Base-by-base conservation (phyloP, 2,888 invertebrate genomes). In the Watsonalla cultraria region DNA sequence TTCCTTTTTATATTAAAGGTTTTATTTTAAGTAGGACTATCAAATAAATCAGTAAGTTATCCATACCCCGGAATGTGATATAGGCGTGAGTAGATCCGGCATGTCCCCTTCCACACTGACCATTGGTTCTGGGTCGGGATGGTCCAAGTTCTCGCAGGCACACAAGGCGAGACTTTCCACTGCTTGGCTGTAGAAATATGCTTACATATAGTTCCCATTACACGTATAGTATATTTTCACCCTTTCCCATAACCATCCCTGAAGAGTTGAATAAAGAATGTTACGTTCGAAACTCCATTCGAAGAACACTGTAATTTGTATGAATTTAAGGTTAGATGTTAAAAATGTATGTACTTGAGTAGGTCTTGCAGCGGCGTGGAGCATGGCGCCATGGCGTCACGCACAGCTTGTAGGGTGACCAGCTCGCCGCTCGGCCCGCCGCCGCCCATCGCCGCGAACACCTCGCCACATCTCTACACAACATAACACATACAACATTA, bases 371-470 rank as follows among this genome's bases (percentile, higher is more conserved):
- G 66, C 0, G 86, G 77, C 45, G 60, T 62, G 55, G 76, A 65
- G 64, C 84, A 84, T 0, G 90, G 90, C 33, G 86, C 85, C 83
- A 90, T 80, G 1, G 90, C 89, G 66, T 90, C 90, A 5, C 89
- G 76, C 39, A 90, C 89, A 0, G 88, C 84, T 55, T 90, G 90
- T 54, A 90, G 66, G 33, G 89, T 74, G 7, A 90, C 86, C 11
- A 83, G 68, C 58, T 84, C 84, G 6, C 76, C 78, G 53, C 72
- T 63, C 6, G 73, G 50, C 6, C 76, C 74, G 53, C 72, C 70
- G 57, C 90, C 90, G 45, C 90, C 89, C 87, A 90, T 87, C 45
- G 89, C 90, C 52, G 90, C 90, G 70, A 90, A 90, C 59, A 90
- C 90, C 59, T 90, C 90, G 59, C 87, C 80, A 65, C 90, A 90